Evolutionary conservation across 2,888 invertebrate genomes (phyloP), one percentile per base, ranked within the genome.

Genomic region (Drosophila meridiana): DNA sequence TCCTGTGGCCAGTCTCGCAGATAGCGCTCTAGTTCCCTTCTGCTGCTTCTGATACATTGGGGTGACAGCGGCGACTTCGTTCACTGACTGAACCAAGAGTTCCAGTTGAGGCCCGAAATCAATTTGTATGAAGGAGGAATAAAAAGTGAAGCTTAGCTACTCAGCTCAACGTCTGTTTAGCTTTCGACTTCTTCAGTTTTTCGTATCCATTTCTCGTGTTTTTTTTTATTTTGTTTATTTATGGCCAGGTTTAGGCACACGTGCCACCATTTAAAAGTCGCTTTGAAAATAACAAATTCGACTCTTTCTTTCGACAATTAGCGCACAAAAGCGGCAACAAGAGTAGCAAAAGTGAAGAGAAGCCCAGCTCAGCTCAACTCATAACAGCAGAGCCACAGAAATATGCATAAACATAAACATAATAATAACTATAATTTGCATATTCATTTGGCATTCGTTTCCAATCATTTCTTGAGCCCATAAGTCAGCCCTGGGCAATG

Each of bases 401-500:
- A 75, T 87, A 74, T 80, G 78, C 82, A 87, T 86, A 80, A 83
- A 79, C 84, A 86, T 87, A 89, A 87, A 77, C 76, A 78, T 76
- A 79, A 79, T 82, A 81, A 81, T 82, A 81, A 73, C 76, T 61
- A 77, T 80, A 81, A 87, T 87, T 87, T 87, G 81, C 86, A 87
- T 87, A 89, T 87, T 89, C 81, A 84, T 83, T 87, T 78, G 68
- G 60, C 60, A 67, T 65, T 73, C 67, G 68, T 52, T 71, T 82
- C 67, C 70, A 79, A 73, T 76, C 80, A 67, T 76, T 73, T 69
- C 70, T 84, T 73, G 87, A 87, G 83, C 87, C 70, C 87, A 83
- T 83, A 87, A 83, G 73, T 83, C 83, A 83, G 58, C 68, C 64
- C 58, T 70, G 69, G 65, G 70, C 73, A 61, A 62, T 5, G 38